Base-by-base conservation (phyloP, 2,797 vertebrate species). In the Taenioides sp. region DNA sequence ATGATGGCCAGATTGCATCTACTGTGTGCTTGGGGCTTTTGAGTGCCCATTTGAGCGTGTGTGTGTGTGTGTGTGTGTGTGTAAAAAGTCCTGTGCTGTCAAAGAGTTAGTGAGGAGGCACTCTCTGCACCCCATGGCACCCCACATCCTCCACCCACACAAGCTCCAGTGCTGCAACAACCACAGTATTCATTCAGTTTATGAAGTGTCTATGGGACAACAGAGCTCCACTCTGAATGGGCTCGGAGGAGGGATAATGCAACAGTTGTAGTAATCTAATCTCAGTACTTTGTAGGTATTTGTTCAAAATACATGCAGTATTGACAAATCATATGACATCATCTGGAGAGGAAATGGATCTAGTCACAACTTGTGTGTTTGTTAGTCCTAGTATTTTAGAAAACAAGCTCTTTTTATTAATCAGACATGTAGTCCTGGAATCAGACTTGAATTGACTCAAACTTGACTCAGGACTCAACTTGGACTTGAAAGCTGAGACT, bases 1-100 rank as follows among this genome's bases (percentile, higher is more conserved):
- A 91, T 85, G 86, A 83, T 78, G 83, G 65, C 76, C 88, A 91
- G 83, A 88, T 90, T 89, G 84, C 79, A 83, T 88, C 76, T 34
- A 74, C 77, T 77, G 82, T 76, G 74, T 78, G 82, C 80, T 71
- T 69, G 69, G 84, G 74, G 55, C 65, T 75, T 73, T 62, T 77
- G 72, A 62, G 23, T 79, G 79, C 58, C n/a, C 73, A n/a, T 65
- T 34, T 43, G 28, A 71, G 60, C 2, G 25, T 27, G 25, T 27
- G 25, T 27, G 25, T 27, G 25, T 27, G 25, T 27, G 25, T 72
- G 65, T 72, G 72, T 71, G 70, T 79, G 65, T 61, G 34, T 37
- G 34, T 37, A 37, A 60, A 65, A 62, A 50, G 65, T 76, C 73
- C 58, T 77, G 52, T 73, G 61, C 69, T 84, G 72, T 84, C 79